Conservation (phyloP, 2,113 vertebrate species). For the Apaloderma vittatum region DNA sequence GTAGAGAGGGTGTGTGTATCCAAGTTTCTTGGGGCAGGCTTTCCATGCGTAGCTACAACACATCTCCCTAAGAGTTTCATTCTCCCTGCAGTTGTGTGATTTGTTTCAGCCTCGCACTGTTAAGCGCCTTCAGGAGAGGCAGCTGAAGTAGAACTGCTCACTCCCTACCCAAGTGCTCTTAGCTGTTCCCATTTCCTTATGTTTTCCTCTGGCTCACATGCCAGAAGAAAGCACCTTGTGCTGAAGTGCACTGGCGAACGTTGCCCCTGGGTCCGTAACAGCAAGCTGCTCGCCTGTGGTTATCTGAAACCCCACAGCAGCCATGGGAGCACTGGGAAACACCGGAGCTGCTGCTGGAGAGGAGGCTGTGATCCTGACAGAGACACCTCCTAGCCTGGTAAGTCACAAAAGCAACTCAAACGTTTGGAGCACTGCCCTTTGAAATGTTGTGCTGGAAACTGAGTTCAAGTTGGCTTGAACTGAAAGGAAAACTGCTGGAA, state of each 20-base stretch:
- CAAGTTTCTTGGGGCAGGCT: neutral
- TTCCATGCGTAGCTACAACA: neutral
- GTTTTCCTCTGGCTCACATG: neutral
- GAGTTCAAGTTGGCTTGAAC: neutral
- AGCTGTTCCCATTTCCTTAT: neutral
- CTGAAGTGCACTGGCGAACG: neutral
- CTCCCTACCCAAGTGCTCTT: neutral
- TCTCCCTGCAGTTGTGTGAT: neutral
- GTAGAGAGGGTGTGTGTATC: accelerated
- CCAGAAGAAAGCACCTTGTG: neutral
- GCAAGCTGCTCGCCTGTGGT: neutral
- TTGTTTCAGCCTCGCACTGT: neutral
- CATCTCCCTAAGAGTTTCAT: neutral
- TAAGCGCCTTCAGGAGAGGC: neutral
- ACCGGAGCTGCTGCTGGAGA: accelerated
- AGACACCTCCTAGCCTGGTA: neutral
- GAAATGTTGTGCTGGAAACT: neutral
- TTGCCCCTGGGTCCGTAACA: no score
- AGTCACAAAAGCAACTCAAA: neutral
- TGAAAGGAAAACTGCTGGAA: neutral
- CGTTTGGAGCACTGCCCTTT: neutral
- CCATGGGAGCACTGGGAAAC: neutral
- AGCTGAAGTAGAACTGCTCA: neutral
- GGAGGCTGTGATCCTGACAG: accelerated
- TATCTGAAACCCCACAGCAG: neutral